Evolutionary conservation across 2,888 invertebrate genomes (phyloP).

Genomic region (Uloborus plumipes): DNA sequence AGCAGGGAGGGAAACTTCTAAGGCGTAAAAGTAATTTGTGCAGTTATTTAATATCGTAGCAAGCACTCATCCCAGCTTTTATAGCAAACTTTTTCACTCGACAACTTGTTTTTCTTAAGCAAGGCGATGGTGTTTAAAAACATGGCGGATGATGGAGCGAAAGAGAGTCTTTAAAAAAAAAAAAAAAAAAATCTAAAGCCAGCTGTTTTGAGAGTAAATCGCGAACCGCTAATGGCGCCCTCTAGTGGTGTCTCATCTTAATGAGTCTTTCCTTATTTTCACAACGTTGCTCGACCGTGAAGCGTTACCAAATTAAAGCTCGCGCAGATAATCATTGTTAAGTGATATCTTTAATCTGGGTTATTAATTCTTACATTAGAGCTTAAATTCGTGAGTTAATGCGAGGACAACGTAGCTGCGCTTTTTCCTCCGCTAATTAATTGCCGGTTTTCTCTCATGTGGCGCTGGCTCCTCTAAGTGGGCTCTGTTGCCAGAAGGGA

Average conservation of each 20-base stretch:
- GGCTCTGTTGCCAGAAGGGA: conserved; percentile 33
- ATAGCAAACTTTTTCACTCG: conserved; percentile 59
- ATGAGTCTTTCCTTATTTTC: conserved; percentile 62
- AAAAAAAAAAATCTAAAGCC: conserved; percentile 20
- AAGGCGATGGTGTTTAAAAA: conserved; percentile 39
- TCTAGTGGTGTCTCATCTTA: conserved; percentile 50
- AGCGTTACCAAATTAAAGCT: conserved; percentile 62
- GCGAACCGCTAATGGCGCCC: conserved; percentile 54
- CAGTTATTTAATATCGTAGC: conserved; percentile 62
- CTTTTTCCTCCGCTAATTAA: conserved; percentile 58
- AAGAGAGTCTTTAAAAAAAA: conserved; percentile 1
- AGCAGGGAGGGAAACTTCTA: conserved; percentile 48
- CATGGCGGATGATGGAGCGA: conserved; percentile 26
- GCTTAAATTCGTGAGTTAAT: conserved; percentile 61
- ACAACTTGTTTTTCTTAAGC: conserved; percentile 49
- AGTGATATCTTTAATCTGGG: conserved; percentile 64
- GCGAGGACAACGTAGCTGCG: conserved; percentile 35
- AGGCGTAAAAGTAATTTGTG: conserved; percentile 61
- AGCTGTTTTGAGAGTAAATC: conserved; percentile 56
- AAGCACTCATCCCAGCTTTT: conserved; percentile 18
- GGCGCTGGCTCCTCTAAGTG: conserved; percentile 47
- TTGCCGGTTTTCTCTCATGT: conserved; percentile 24
- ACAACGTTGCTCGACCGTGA: conserved; percentile 39
- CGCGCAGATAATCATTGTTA: conserved; percentile 63
- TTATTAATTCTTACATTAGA: conserved; percentile 63